phyloP scores from a whole-genome alignment of 37 sponge, comb jelly and placozoan species.

The Ianthella basta region DNA sequence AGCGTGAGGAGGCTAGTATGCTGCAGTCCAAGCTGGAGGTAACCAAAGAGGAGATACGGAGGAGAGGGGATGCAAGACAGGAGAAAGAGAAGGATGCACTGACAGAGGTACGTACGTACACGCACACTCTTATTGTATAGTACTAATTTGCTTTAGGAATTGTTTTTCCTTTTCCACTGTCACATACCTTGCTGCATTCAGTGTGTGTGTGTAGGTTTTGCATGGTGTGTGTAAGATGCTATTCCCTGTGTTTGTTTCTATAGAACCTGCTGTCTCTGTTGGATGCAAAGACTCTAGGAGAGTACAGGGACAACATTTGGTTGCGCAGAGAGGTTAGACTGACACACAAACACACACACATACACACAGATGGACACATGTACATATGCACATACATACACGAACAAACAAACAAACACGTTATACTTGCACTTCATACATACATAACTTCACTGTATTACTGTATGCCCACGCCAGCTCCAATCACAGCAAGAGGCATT shows the following conservation, averaged over 20 bases:
- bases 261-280: slow-evolving; percentile 22
- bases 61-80: background rate
- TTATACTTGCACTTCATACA: no score
- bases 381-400: background rate
- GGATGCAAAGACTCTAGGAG: slow-evolving; percentile 41
- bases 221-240: no score
- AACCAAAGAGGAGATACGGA: slow-evolving; percentile 14
- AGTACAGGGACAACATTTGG: slow-evolving; percentile 66
- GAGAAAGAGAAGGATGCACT: slow-evolving; percentile 25
- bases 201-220: no score
- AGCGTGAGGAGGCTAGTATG: slow-evolving; percentile 30
- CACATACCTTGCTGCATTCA: no score
- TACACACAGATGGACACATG: background rate
- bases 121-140: no score
- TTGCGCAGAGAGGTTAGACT: slow-evolving; percentile 54
- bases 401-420: background rate
- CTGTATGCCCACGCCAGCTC: slow-evolving; percentile 39
- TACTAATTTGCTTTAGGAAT: no score
- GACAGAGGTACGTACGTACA: background rate
- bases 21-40: slow-evolving; percentile 9
- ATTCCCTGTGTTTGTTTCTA: background rate
- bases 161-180: no score
- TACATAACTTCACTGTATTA: no score
- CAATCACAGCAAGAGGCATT: background rate
- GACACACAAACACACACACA: background rate